Conservation (phyloP, 2,888 invertebrate species). For the Pardosa pseudoannulata region DNA sequence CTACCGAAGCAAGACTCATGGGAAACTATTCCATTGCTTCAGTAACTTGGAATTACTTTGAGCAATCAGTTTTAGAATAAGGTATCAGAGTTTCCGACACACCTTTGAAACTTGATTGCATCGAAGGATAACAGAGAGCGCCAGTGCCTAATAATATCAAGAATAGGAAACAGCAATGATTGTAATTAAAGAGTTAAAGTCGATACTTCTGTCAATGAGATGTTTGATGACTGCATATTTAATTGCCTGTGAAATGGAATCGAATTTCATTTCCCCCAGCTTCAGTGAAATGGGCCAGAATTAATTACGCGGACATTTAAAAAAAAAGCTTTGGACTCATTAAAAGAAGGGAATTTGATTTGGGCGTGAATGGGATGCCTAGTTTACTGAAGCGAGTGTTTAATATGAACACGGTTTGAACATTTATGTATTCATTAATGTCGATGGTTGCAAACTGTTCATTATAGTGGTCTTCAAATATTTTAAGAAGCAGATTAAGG, state of each 20-base stretch:
- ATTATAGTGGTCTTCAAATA: no score
- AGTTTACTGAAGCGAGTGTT: no score
- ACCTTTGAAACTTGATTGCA: constrained; percentile 5
- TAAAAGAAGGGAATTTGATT: no score
- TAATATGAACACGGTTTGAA: no score
- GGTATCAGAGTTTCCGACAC: not conserved
- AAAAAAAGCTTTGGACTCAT: no score
- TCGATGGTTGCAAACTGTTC: no score
- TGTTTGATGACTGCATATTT: not conserved
- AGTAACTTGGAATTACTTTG: constrained; percentile 5
- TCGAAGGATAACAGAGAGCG: not conserved
- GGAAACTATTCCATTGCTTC: constrained; percentile 10
- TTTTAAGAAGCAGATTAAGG: no score
- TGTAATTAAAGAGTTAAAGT: constrained; percentile 4
- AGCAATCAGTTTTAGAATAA: not conserved
- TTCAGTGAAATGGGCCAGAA: no score
- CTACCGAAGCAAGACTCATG: constrained; percentile 3
- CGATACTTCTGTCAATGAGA: not conserved
- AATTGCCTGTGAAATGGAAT: not conserved
- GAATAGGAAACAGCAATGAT: not conserved
- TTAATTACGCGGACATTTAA: no score
- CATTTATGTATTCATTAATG: no score
- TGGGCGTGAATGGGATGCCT: no score
- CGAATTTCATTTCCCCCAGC: not conserved
- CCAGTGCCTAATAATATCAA: not conserved